These are phyloP conservation scores for Lutra lutra DNA, from an alignment of 2,797 vertebrate genomes.

Conservation along the genomic window DNA sequence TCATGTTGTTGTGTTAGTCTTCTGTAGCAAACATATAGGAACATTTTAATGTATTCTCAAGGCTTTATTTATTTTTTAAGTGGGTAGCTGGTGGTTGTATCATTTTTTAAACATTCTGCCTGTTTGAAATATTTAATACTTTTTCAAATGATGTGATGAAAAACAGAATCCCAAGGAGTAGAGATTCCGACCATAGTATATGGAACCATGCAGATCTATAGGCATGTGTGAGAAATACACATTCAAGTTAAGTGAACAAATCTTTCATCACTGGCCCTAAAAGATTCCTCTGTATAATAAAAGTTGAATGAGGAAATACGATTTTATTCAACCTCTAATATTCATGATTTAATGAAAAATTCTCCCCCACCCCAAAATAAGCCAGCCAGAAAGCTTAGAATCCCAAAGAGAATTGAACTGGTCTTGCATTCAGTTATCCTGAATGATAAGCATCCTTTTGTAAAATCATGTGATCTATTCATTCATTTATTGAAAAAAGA, in stretches of 20 bases:
- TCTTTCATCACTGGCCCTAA: not conserved
- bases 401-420: not conserved
- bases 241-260: not conserved
- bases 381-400: not conserved
- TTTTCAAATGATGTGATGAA: not conserved
- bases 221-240: not conserved
- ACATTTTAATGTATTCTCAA: not conserved
- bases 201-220: not conserved
- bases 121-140: not conserved
- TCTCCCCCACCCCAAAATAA: not conserved
- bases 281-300: not conserved
- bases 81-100: not conserved
- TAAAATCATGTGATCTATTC: slow-evolving; percentile 1
- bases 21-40: not conserved
- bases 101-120: slow-evolving; percentile 22
- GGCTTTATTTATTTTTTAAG: not conserved
- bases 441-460: not conserved
- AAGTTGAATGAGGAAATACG: not conserved
- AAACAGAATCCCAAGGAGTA: not conserved
- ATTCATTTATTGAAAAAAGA: slow-evolving; percentile 12
- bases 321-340: slow-evolving; percentile 1
- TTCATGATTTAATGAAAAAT: not conserved
- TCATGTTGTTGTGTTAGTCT: not conserved
- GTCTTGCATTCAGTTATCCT: not conserved
- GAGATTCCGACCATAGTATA: not conserved